phyloP scores from a whole-genome alignment of 2,113 vertebrate species.

The Coregonus clupeaformis region DNA sequence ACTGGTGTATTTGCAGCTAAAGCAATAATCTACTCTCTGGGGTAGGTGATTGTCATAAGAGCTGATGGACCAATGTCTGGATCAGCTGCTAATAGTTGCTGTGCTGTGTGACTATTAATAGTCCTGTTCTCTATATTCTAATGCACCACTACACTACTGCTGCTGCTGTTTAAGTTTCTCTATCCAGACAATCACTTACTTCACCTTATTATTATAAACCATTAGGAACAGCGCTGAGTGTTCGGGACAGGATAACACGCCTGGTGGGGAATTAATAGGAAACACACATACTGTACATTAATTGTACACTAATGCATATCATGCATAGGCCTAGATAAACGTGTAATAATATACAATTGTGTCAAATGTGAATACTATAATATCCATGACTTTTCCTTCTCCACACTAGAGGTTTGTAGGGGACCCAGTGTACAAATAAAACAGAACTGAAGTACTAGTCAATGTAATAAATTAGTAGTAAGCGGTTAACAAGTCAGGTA shows the following conservation, averaged over 20 bases:
- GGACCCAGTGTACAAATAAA: no score
- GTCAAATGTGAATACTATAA: neutral
- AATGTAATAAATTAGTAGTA: neutral
- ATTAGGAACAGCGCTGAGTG: constrained; percentile 17
- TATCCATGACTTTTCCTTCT: neutral
- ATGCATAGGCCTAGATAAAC: neutral
- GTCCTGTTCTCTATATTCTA: constrained; percentile 55
- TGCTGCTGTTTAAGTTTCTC: constrained; percentile 58
- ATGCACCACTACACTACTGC: constrained; percentile 11
- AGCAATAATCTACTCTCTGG: constrained; percentile 63
- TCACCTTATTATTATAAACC: constrained; percentile 54
- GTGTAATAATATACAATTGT: neutral
- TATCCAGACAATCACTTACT: constrained; percentile 59
- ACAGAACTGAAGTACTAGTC: neutral
- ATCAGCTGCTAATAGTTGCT: constrained; percentile 64
- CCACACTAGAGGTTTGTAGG: no score
- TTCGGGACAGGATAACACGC: constrained; percentile 18
- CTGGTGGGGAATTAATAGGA: neutral
- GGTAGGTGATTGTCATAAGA: constrained; percentile 58
- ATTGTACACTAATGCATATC: neutral
- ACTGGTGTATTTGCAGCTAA: constrained; percentile 61
- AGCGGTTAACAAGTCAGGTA: neutral
- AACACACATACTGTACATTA: neutral
- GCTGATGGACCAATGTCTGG: constrained; percentile 65
- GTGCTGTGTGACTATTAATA: constrained; percentile 70